Evolutionary conservation across 2,113 vertebrate genomes (phyloP).

Genomic region (Meleagris gallopavo): DNA sequence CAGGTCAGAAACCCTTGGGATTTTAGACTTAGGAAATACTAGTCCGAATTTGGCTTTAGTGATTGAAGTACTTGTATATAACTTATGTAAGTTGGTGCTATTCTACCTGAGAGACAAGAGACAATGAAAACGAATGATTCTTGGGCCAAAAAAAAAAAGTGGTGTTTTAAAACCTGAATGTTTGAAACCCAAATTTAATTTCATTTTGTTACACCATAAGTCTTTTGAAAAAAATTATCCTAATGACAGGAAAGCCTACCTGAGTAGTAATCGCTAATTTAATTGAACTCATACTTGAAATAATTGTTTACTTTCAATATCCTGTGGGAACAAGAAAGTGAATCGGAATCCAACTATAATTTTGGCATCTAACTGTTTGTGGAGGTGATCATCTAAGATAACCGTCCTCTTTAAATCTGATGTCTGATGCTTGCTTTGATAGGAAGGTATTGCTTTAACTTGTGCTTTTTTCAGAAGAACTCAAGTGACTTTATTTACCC

Average conservation of each 20-base stretch:
- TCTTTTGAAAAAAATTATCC: neutral
- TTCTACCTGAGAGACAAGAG: neutral
- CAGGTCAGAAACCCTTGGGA: neutral
- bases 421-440: slow-evolving; percentile 25
- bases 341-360: slow-evolving; percentile 43
- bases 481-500: neutral
- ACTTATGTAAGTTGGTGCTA: neutral
- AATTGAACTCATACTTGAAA: neutral
- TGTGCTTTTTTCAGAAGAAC: slow-evolving; percentile 9
- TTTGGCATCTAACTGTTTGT: slow-evolving; percentile 32
- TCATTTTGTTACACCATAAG: neutral
- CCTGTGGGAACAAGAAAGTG: neutral
- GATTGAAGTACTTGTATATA: too few relatives aligned
- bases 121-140: neutral
- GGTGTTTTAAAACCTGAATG: neutral
- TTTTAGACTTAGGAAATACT: neutral
- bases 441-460: slow-evolving; percentile 32
- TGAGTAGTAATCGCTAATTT: neutral
- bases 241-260: neutral
- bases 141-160: neutral
- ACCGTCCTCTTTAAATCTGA: neutral
- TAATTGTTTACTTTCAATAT: slow-evolving; percentile 44
- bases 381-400: neutral
- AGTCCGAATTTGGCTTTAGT: neutral
- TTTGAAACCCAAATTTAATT: neutral